phyloP scores from a whole-genome alignment of 2,888 invertebrate species.

The Oxyscelio sp. region DNA sequence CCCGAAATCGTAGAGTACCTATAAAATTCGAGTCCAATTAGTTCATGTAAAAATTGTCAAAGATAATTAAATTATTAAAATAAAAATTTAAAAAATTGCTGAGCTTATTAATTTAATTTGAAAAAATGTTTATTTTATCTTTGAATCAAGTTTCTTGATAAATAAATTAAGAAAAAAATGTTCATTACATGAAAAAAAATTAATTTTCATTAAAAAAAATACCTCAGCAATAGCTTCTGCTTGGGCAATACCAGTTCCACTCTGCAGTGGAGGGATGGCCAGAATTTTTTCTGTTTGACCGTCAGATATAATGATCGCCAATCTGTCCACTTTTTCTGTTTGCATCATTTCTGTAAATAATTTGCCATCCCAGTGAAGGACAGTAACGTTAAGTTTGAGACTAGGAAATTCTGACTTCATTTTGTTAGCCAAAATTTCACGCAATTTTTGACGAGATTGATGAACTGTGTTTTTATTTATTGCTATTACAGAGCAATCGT shows the following conservation, averaged over 20 bases:
- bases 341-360: slow-evolving; percentile 19
- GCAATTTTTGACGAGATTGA: slow-evolving; percentile 56
- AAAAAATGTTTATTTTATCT: too few species aligned
- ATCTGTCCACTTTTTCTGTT: slow-evolving; percentile 40
- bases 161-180: too few species aligned
- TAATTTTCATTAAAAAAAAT: slow-evolving; percentile 1
- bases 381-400: slow-evolving; percentile 27
- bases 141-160: neutral
- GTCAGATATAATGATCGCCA: slow-evolving; percentile 35
- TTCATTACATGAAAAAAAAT: neutral
- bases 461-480: slow-evolving; percentile 60
- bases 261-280: slow-evolving; percentile 45
- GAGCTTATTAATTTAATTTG: too few species aligned
- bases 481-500: slow-evolving; percentile 43
- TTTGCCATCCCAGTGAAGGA: slow-evolving; percentile 46
- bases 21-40: neutral
- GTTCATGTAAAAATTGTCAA: too few species aligned
- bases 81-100: too few species aligned
- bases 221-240: slow-evolving; percentile 52
- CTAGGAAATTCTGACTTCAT: slow-evolving; percentile 46
- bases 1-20: too few species aligned
- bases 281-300: slow-evolving; percentile 32
- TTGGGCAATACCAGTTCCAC: slow-evolving; percentile 50
- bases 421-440: slow-evolving; percentile 41
- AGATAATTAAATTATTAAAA: too few species aligned